Base-by-base conservation (phyloP, 1,140 invertebrate genomes). In the Protaetia brevitarsis region DNA sequence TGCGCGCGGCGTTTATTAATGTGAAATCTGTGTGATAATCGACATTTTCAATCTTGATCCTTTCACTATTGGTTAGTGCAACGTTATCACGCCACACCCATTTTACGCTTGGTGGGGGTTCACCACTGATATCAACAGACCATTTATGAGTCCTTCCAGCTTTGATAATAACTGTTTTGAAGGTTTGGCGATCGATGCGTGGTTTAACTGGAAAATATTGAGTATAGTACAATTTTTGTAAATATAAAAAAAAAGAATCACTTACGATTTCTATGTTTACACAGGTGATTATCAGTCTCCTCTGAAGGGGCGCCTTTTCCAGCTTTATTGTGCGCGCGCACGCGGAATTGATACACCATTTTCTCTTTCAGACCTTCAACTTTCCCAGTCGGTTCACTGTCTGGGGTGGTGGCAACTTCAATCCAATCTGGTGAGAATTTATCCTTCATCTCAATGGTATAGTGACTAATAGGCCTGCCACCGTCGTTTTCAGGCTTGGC, bases 371-470 rank as follows among this genome's bases (percentile, higher is more conserved):
- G 82, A 4, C 89, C 92, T 75, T 92, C 89, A 0, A 97, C 91
- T 74, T 90, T 90, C 41, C 84, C 87, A 79, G 93, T 88, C 0
- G 91, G 90, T 63, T 86, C 90, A 8, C 84, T 85, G 69, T 92
- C 89, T 45, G 85, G 79, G 0, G 94, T 95, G 75, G 93, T 93
- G 1, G 86, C 79, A 8, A 94, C 90, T 83, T 97, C 92, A 26
- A 85, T 82, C 95, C 95, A 98, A 63, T 95, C 93, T 10, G 87
- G 83, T 16, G 91, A 85, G 72, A 94, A 92, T 82, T 98, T 98
- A 75, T 98, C 95, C 77, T 96, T 97, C 83, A 94, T 95, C 82
- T 99, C 96, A 56, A 99, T 86, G 21, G 96, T 86, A 73, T 99
- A 99, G 71, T 96, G 92, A 57, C 88, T 87, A 68, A 99, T 94